phyloP scores from a whole-genome alignment of 2,888 invertebrate genomes.

The Tipula lateralis region DNA sequence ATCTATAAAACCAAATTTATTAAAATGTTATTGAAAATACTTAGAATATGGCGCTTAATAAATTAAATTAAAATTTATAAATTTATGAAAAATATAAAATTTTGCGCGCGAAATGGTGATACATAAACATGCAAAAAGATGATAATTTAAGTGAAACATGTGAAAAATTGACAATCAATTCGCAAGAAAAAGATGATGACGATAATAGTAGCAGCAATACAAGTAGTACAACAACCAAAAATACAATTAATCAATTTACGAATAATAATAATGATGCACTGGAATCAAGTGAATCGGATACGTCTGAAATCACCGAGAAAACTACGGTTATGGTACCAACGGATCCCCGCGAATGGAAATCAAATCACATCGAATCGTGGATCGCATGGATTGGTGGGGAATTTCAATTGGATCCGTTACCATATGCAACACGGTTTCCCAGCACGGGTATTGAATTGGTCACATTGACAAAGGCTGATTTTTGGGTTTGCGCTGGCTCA shows the following conservation, averaged over 20 bases:
- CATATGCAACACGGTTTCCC: slow-evolving; percentile 54
- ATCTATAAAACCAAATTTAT: neutral
- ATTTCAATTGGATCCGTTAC: slow-evolving; percentile 55
- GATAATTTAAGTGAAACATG: slow-evolving; percentile 29
- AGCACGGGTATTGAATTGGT: slow-evolving; percentile 55
- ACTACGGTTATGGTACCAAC: slow-evolving; percentile 32
- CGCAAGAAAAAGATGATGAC: slow-evolving; percentile 14
- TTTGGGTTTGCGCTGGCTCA: slow-evolving; percentile 53
- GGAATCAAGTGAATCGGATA: slow-evolving; percentile 28
- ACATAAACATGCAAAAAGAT: slow-evolving; percentile 27
- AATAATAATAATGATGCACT: neutral
- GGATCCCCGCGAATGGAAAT: slow-evolving; percentile 63
- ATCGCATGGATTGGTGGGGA: slow-evolving; percentile 58
- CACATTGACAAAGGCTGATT: slow-evolving; percentile 58
- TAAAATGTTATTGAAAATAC: slow-evolving; percentile 11
- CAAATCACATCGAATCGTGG: slow-evolving; percentile 57
- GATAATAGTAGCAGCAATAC: neutral
- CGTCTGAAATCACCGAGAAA: neutral
- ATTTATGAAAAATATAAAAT: neutral
- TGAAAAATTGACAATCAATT: slow-evolving; percentile 24
- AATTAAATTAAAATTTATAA: neutral
- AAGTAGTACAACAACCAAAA: neutral
- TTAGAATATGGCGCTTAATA: neutral
- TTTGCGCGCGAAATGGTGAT: neutral
- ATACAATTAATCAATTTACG: neutral